These are phyloP conservation scores for Disparrhopalites patrizii DNA, from an alignment of 2,888 invertebrate species.

Conservation along the genomic window DNA sequence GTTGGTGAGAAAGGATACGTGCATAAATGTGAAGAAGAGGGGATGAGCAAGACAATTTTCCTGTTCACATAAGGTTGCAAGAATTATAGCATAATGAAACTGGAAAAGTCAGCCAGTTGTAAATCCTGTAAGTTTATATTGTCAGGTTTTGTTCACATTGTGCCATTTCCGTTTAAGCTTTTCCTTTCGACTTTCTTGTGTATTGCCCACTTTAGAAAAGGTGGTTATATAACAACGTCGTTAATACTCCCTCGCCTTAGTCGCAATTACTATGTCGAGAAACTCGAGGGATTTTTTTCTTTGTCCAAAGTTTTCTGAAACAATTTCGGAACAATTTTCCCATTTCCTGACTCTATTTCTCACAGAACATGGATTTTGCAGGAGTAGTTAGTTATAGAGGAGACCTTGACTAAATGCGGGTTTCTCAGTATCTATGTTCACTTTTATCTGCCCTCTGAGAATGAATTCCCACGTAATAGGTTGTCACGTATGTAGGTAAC, in stretches of 20 bases:
- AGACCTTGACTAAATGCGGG: slow-evolving; percentile 30
- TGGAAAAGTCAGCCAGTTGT: slow-evolving; percentile 41
- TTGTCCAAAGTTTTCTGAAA: slow-evolving; percentile 30
- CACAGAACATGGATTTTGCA: slow-evolving; percentile 33
- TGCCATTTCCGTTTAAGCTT: slow-evolving; percentile 38
- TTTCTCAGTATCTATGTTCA: neutral
- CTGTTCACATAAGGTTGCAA: slow-evolving; percentile 22
- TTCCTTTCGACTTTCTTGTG: slow-evolving; percentile 36
- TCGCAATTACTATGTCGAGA: too few relatives aligned
- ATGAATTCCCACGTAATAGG: slow-evolving; percentile 12
- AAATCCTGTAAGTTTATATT: slow-evolving; percentile 43
- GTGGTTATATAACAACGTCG: too few relatives aligned
- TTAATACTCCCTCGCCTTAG: too few relatives aligned
- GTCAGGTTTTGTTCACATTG: slow-evolving; percentile 35
- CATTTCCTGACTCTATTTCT: slow-evolving; percentile 38
- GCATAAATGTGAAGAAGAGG: too few relatives aligned
- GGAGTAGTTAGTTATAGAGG: slow-evolving; percentile 27
- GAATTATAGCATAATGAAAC: slow-evolving; percentile 31
- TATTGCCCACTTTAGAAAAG: neutral
- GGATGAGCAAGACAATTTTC: slow-evolving; percentile 27
- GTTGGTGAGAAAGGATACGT: neutral
- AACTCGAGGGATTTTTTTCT: too few relatives aligned
- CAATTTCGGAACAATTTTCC: slow-evolving; percentile 35
- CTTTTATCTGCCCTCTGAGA: slow-evolving; percentile 6
- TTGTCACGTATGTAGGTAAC: too few relatives aligned